Conservation (phyloP, 1,140 invertebrate genomes). For the Drosophila pachea region DNA sequence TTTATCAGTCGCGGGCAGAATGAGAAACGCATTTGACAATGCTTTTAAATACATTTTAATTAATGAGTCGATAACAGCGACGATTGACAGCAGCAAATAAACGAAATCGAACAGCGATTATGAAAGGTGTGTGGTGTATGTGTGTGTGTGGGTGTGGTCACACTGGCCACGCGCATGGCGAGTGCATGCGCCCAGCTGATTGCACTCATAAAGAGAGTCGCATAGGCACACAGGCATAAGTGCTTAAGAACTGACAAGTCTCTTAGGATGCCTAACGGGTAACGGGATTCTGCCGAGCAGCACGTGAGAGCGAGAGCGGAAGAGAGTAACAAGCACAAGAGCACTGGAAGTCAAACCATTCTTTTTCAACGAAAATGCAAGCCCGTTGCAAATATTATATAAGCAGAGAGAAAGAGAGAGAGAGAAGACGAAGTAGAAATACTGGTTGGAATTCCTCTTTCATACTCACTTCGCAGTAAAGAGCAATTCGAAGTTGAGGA, state of each 20-base stretch:
- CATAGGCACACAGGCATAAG: too few species aligned
- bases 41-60: conserved; percentile 1
- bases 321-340: too few species aligned
- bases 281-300: too few species aligned
- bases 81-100: not conserved
- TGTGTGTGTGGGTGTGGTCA: not conserved
- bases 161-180: not conserved
- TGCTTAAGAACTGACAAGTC: too few species aligned
- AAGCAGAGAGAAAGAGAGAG: not conserved
- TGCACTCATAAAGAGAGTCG: too few species aligned
- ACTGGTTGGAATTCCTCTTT: too few species aligned
- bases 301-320: too few species aligned
- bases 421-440: not conserved
- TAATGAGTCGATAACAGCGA: not conserved
- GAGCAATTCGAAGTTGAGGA: too few species aligned
- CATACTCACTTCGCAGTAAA: too few species aligned
- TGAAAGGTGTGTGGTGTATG: not conserved
- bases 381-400: too few species aligned
- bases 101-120: not conserved
- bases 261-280: too few species aligned
- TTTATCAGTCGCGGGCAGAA: not conserved
- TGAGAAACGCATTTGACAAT: not conserved
- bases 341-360: too few species aligned
- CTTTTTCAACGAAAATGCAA: not conserved
- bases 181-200: conserved; percentile 1